A percentile compares a stretch with the other conserved stretches of the same genome.
These are phyloP conservation scores for Hypolimnas misippus DNA, from an alignment of 2,888 invertebrate genomes.

Conservation along the genomic window DNA sequence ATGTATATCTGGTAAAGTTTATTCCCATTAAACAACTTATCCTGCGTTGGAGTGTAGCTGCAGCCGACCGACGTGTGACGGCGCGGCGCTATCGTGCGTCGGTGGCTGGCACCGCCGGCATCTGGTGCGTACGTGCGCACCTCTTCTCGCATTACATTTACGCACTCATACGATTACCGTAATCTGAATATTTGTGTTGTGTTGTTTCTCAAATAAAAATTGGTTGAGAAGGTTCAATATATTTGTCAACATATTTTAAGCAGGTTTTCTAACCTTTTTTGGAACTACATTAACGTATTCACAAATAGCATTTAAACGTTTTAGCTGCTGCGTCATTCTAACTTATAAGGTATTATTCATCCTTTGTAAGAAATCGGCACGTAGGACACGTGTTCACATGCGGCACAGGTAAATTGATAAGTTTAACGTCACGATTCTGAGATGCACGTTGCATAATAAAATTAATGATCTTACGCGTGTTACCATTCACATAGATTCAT, in stretches of 20 bases:
- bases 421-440: constrained; percentile 32
- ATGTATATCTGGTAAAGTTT: too few relatives aligned
- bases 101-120: constrained; percentile 76
- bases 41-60: constrained; percentile 12
- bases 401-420: constrained; percentile 13
- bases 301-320: background rate
- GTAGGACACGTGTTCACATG: constrained; percentile 3
- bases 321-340: background rate
- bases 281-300: background rate
- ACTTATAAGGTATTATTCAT: constrained; percentile 4
- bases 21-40: too few relatives aligned
- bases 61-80: constrained; percentile 14
- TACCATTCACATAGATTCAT: constrained; percentile 16
- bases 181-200: background rate
- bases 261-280: background rate
- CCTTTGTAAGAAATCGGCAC: background rate
- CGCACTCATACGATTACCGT: constrained; percentile 1
- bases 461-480: constrained; percentile 9
- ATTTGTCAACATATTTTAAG: too few relatives aligned
- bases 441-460: constrained; percentile 27
- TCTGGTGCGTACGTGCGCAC: constrained; percentile 54
- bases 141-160: constrained; percentile 39
- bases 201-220: too few relatives aligned
- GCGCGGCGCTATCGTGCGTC: constrained; percentile 45
- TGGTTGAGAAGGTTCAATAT: too few relatives aligned